Conservation (phyloP, 1,140 invertebrate species). For the Micrasema minimum region DNA sequence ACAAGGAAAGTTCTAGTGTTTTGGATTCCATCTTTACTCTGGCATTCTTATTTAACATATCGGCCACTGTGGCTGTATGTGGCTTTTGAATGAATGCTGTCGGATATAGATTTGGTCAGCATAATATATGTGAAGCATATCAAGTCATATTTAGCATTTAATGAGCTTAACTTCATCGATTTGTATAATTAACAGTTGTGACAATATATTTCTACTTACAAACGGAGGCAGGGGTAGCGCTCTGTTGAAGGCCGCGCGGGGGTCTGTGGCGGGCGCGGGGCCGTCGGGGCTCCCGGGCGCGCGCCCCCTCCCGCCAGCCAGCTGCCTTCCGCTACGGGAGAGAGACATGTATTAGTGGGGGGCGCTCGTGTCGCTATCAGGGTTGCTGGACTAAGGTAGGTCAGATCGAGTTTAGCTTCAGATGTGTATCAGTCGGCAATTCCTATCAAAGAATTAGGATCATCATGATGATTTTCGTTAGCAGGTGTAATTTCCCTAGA, state of each 20-base stretch:
- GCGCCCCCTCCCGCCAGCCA: conserved; percentile 82
- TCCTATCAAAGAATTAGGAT: conserved; percentile 51
- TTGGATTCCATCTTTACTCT: conserved; percentile 36
- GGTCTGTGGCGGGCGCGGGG: conserved; percentile 59
- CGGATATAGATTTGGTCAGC: no score
- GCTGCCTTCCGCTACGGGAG: conserved; percentile 76
- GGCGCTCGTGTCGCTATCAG: no score
- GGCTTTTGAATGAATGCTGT: conserved; percentile 36
- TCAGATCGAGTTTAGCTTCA: conserved; percentile 31
- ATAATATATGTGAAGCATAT: no score
- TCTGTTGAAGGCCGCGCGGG: conserved; percentile 56
- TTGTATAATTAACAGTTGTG: no score
- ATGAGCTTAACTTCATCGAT: no score
- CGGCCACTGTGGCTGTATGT: conserved; percentile 16
- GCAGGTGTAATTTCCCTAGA: no score
- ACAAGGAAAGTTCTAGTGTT: conserved; percentile 22
- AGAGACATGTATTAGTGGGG: no score
- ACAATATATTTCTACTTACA: conserved; percentile 46
- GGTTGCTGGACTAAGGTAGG: no score
- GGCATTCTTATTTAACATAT: conserved; percentile 38
- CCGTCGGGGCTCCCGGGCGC: conserved; percentile 63
- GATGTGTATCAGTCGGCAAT: conserved; percentile 53
- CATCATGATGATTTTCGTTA: conserved; percentile 27
- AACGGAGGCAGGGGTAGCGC: conserved; percentile 42
- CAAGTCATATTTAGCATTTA: no score